Evolutionary conservation across 2,888 invertebrate genomes (phyloP).

Genomic region (Scaptomyza caliginosa): DNA sequence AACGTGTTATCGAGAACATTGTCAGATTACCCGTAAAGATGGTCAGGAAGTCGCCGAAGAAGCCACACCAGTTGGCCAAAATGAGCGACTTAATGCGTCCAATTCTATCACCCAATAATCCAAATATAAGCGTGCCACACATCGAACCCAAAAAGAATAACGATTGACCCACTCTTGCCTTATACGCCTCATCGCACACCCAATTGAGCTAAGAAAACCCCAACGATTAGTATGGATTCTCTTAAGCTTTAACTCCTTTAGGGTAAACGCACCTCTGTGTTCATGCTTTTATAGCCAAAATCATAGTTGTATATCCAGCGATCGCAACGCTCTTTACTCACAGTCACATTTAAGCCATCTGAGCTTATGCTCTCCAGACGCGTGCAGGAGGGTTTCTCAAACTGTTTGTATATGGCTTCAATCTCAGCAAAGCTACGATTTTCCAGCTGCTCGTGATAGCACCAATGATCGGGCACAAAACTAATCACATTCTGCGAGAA

Average conservation of each 20-base stretch:
- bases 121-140: constrained; percentile 85
- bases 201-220: constrained; percentile 84
- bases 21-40: constrained; percentile 84
- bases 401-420: constrained; percentile 70
- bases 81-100: constrained; percentile 85
- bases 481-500: constrained; percentile 86
- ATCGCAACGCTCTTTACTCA: constrained; percentile 79
- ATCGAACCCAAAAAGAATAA: constrained; percentile 87
- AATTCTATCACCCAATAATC: constrained; percentile 85
- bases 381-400: constrained; percentile 77
- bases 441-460: constrained; percentile 76
- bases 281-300: constrained; percentile 86
- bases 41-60: constrained; percentile 85
- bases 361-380: constrained; percentile 55
- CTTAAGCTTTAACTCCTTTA: no score
- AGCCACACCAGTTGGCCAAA: constrained; percentile 85
- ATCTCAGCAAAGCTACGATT: constrained; percentile 74
- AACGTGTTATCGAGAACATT: constrained; percentile 85
- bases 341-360: constrained; percentile 53
- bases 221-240: background rate
- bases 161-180: constrained; percentile 86
- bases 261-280: constrained; percentile 87
- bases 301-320: constrained; percentile 86
- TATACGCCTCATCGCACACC: constrained; percentile 86
- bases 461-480: constrained; percentile 85